These are phyloP conservation scores for Scaptomyza montana DNA, from an alignment of 1,140 invertebrate genomes.

Conservation along the genomic window DNA sequence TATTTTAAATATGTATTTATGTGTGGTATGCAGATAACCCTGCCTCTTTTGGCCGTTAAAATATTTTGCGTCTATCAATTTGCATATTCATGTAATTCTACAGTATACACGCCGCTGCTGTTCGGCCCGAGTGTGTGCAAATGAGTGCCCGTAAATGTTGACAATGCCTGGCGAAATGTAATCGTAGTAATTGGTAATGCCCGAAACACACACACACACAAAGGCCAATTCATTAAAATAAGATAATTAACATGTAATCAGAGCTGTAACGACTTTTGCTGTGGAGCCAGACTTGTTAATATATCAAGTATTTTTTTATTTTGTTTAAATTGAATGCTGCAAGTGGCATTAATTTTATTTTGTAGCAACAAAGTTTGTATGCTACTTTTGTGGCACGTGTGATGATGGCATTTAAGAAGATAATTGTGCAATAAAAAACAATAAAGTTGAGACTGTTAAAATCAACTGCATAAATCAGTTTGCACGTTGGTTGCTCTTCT, in stretches of 20 bases:
- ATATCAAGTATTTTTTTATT: conserved; percentile 5
- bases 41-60: background rate
- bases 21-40: background rate
- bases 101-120: too few species aligned
- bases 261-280: conserved; percentile 62
- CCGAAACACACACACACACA: conserved; percentile 4
- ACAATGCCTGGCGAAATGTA: conserved; percentile 16
- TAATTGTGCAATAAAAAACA: conserved; percentile 53
- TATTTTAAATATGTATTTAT: background rate
- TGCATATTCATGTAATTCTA: conserved; percentile 9
- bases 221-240: conserved; percentile 72
- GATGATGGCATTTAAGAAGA: conserved; percentile 38
- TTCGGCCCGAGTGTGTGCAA: background rate
- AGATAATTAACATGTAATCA: conserved; percentile 81
- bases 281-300: conserved; percentile 34
- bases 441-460: conserved; percentile 70
- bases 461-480: conserved; percentile 70
- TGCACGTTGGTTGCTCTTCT: conserved; percentile 1
- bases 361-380: conserved; percentile 8
- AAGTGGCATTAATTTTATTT: conserved; percentile 63
- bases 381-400: conserved; percentile 12
- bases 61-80: conserved; percentile 5
- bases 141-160: conserved; percentile 20
- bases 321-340: conserved; percentile 40
- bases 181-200: conserved; percentile 23